phyloP scores from a whole-genome alignment of 2,888 invertebrate genomes.

The Saturnia pavonia region DNA sequence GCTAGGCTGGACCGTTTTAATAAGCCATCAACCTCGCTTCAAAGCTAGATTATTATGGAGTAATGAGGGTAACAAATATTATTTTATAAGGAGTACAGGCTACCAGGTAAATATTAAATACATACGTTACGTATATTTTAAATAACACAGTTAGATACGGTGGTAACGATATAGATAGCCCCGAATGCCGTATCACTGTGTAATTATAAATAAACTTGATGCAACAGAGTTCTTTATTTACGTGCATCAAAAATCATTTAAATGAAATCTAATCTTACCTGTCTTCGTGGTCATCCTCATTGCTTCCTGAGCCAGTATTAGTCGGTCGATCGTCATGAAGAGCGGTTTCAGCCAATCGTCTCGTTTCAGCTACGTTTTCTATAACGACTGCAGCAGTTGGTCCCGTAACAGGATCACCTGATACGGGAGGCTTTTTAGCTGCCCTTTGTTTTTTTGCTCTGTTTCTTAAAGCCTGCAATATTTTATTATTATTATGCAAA shows the following conservation, averaged over 20 bases:
- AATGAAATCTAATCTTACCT: conserved; percentile 45
- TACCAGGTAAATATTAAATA: background rate
- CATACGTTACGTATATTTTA: no score
- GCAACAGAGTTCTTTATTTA: background rate
- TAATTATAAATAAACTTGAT: background rate
- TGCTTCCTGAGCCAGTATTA: conserved; percentile 87
- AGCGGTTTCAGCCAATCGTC: conserved; percentile 90
- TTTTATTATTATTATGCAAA: background rate
- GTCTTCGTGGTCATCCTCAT: conserved; percentile 70
- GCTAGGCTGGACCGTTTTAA: background rate
- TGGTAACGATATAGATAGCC: background rate
- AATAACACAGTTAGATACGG: no score
- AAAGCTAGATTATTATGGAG: background rate
- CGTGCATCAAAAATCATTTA: background rate
- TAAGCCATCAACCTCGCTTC: background rate
- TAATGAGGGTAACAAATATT: background rate
- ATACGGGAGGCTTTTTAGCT: conserved; percentile 88
- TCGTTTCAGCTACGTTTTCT: conserved; percentile 93
- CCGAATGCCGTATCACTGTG: no score
- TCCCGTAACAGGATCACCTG: conserved; percentile 87
- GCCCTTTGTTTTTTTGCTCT: conserved; percentile 92
- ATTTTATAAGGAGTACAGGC: background rate
- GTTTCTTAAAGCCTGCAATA: conserved; percentile 89
- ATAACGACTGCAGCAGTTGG: conserved; percentile 90
- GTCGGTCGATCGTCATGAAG: conserved; percentile 91